These are phyloP conservation scores for Heterohyrax brucei DNA, from an alignment of 2,797 vertebrate species.

Conservation along the genomic window DNA sequence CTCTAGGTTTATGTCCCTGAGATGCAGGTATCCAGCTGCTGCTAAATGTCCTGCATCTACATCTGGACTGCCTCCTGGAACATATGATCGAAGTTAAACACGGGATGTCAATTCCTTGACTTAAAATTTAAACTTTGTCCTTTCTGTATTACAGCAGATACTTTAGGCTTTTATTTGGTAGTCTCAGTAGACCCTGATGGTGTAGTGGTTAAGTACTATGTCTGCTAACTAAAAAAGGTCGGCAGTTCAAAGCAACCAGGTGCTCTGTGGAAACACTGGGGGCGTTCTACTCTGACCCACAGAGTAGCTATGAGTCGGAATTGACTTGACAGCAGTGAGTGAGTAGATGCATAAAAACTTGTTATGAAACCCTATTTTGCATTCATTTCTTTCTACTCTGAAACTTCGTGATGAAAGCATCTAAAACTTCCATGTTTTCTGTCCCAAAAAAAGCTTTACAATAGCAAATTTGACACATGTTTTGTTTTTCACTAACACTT, in stretches of 20 bases:
- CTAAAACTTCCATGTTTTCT: constrained; percentile 38
- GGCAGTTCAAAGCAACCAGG: no score
- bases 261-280: no score
- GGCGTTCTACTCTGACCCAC: no score
- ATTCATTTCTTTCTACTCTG: constrained; percentile 19
- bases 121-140: background rate
- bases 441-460: constrained; percentile 13
- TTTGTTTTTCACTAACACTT: constrained; percentile 25
- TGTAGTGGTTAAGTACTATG: no score
- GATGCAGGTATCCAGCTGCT: background rate
- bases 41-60: background rate
- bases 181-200: background rate
- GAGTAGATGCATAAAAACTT: constrained; percentile 3
- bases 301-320: no score
- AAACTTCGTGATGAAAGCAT: constrained; percentile 38
- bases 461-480: constrained; percentile 51
- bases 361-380: background rate
- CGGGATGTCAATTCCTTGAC: background rate
- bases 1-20: background rate
- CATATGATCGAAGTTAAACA: background rate
- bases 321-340: no score
- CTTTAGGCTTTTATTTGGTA: constrained; percentile 12
- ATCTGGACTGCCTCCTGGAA: background rate
- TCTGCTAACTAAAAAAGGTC: no score
- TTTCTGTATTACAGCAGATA: background rate